These are phyloP conservation scores for Coluber constrictor DNA, from an alignment of 2,797 vertebrate genomes.

Conservation along the genomic window DNA sequence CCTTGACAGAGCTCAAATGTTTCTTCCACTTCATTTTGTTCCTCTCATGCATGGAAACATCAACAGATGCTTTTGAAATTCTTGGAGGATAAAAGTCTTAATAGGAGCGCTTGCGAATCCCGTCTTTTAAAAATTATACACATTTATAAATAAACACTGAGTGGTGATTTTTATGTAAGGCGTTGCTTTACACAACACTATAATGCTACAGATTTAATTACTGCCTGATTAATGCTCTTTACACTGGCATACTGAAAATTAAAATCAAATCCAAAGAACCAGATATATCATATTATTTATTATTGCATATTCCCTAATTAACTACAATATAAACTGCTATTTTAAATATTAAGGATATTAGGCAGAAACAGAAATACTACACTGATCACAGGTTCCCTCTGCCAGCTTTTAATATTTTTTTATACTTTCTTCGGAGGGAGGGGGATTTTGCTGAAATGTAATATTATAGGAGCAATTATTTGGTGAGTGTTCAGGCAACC, in stretches of 20 bases:
- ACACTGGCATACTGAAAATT: background rate
- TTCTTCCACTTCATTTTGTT: background rate
- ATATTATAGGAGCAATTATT: background rate
- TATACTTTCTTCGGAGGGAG: background rate
- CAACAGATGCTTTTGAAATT: background rate
- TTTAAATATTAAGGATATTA: background rate
- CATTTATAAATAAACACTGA: background rate
- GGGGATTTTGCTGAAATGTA: background rate
- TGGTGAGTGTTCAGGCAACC: background rate
- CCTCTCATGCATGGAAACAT: background rate
- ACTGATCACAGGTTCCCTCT: background rate
- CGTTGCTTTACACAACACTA: background rate
- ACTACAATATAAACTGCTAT: background rate
- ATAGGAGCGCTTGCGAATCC: background rate
- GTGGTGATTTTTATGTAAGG: background rate
- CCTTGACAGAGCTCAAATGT: background rate
- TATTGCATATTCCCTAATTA: background rate
- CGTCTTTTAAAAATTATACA: background rate
- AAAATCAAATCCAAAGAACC: background rate
- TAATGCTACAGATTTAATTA: slow-evolving; percentile 6
- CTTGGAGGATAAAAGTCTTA: background rate
- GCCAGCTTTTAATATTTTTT: background rate
- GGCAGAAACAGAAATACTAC: background rate
- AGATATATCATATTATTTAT: slow-evolving; percentile 1
- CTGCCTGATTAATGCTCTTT: background rate